Evolutionary conservation across 2,797 vertebrate species (phyloP), one percentile per base, ranked within the genome.

Genomic region (Cynodonichthys magdalenae): DNA sequence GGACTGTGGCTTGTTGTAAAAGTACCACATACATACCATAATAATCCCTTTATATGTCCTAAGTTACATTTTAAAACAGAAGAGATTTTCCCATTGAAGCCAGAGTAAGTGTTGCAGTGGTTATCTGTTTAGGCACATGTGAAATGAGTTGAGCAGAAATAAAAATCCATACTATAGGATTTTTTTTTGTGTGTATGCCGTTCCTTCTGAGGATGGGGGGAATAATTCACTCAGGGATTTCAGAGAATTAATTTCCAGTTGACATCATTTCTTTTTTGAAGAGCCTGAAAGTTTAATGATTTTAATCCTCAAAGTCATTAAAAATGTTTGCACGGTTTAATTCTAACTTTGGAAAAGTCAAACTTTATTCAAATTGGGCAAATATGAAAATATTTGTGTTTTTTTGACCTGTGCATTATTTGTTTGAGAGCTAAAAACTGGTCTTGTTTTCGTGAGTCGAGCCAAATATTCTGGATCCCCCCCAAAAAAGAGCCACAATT

Each of bases 241-340:
- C 24, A 63, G 63, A 63, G 69, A 87, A 76, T 83, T 84, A 71
- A 53, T 86, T 84, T 80, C 71, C 64, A 64, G 64, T 75, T 84
- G 70, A 70, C 57, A 73, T 76, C 66, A 77, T 75, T 89, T 83
- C 28, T 50, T 61, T 70, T 67, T 66, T 52, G 61, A 74, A 74
- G 62, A 75, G 74, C 58, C 71, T 81, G 63, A 81, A 85, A 82
- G 79, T 80, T 54, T 57, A 53, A 84, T 83, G 59, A 75, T 81
- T 81, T 49, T 85, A 83, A 87, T 89, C 87, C 81, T 80, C 71
- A 75, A 83, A 85, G 79, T 87, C 74, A 86, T 89, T 88, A 83
- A 82, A 83, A 75, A 47, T 63, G 19, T 82, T 84, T 80, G 70
- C 44, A 59, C 50, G 59, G 68, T 44, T 15, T 55, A 59, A 63